Conservation (phyloP, 2,113 vertebrate species). For the Cariama cristata region DNA sequence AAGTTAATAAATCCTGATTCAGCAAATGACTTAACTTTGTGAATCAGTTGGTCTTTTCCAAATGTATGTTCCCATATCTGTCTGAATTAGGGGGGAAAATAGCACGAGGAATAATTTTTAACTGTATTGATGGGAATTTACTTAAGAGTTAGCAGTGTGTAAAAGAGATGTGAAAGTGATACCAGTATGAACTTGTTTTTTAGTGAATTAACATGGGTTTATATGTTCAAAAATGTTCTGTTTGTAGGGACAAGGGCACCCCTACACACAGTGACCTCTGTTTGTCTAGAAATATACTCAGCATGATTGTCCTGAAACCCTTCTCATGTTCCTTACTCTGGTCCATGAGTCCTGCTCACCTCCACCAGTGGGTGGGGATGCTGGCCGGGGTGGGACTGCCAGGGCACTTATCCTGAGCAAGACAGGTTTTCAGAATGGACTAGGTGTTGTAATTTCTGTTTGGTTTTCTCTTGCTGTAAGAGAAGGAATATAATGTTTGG, state of each 20-base stretch:
- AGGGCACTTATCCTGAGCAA: neutral
- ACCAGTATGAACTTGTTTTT: neutral
- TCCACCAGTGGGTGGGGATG: accelerated
- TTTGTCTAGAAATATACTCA: neutral
- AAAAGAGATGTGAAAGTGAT: neutral
- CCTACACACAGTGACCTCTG: neutral
- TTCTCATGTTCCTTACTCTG: neutral
- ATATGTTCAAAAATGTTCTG: neutral
- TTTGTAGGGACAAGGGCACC: neutral
- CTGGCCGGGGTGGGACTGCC: accelerated
- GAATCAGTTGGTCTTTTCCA: neutral
- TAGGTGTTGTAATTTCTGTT: neutral
- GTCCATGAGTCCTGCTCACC: neutral
- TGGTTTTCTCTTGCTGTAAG: neutral
- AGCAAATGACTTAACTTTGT: neutral
- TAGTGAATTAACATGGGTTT: neutral
- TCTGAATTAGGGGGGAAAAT: neutral
- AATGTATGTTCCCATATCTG: neutral
- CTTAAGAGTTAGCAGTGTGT: neutral
- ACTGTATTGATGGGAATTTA: neutral
- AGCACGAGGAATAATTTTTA: neutral
- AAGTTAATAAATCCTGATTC: neutral
- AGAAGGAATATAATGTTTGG: neutral
- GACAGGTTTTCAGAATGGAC: neutral
- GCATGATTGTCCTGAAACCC: neutral